Base-by-base conservation (phyloP, 2,888 invertebrate species). In the Agonum fuliginosum region DNA sequence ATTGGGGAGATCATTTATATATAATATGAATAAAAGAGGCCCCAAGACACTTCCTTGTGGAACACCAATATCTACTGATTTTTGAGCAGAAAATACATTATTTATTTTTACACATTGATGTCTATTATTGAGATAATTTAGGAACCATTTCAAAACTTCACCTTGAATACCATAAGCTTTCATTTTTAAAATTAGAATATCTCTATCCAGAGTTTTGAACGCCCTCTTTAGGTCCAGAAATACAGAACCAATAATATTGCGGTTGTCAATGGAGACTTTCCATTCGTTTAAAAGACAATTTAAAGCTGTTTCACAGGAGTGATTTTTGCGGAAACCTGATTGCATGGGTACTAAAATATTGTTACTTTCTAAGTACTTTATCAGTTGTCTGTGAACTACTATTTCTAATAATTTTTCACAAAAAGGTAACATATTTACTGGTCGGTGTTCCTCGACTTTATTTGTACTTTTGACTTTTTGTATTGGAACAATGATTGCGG, bases 361-460 rank as follows among this genome's bases (percentile, higher is more conserved):
- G 14, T 34, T 69, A 8, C 17, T 12, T n/a, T 34, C 17, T 8
- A 34, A 20, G 37, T 69, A 41, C 41, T 2, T 4, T 20, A 69
- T 5, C 37, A 41, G 37, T 22, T 69, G 69, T 14, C 14, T 43
- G 20, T 69, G 19, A 2, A 69, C 22, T 20, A 17, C 20, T 19
- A 37, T 41, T 69, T 34, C 41, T 22, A 69, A 10, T 2, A 69
- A 19, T 69, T 69, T 69, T 14, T 69, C 69, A 69, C 5, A 17
- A 10, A 3, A 5, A 5, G 69, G 69, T 20, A 69, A 19, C 69
- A 69, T 69, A 41, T 41, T 69, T 3, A 69, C 14, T 19, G 46
- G 77, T 48, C 24, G 71, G 34, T 71, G 51, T 72, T n/a, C 71
- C 22, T 37, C 78, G 43, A 5, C 43, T 37, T 4, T 58, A 54